Evolutionary conservation across 2,888 invertebrate species (phyloP).

Genomic region (Parnassius mnemosyne): DNA sequence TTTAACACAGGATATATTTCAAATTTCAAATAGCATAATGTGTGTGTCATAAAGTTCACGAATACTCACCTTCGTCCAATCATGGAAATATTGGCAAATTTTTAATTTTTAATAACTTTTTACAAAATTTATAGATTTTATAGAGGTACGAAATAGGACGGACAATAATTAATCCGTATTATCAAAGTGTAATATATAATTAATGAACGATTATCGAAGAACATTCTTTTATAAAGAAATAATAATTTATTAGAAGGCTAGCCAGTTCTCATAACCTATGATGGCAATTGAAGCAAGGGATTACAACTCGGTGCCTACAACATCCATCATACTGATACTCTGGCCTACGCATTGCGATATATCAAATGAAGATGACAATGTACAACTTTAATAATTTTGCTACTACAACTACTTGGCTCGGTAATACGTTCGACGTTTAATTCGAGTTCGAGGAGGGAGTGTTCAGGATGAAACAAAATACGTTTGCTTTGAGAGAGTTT

Average conservation of each 20-base stretch:
- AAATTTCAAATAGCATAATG: too few species aligned
- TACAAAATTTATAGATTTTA: too few species aligned
- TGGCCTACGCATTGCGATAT: conserved; percentile 15
- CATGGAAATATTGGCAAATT: too few species aligned
- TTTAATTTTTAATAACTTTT: too few species aligned
- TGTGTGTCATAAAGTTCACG: too few species aligned
- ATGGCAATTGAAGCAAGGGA: conserved; percentile 12
- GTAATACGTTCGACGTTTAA: neutral
- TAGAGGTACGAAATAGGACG: too few species aligned
- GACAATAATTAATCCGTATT: too few species aligned
- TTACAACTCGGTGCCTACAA: conserved; percentile 8
- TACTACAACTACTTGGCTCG: conserved; percentile 17
- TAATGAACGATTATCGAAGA: too few species aligned
- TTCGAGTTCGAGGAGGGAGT: neutral
- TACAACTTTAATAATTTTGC: conserved; percentile 20
- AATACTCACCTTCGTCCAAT: too few species aligned
- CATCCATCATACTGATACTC: conserved; percentile 22
- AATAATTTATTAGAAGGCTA: neutral
- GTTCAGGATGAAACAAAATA: neutral
- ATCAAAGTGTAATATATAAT: too few species aligned
- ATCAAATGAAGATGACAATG: conserved; percentile 22
- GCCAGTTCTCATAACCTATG: conserved; percentile 9
- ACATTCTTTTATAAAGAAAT: conserved; percentile 1
- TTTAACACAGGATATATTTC: too few species aligned
- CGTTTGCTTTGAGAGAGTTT: too few species aligned